A percentile compares a stretch with the other conserved stretches of the same genome.
Conservation (phyloP, 2,797 vertebrate genomes). For the Sardinella longiceps region DNA sequence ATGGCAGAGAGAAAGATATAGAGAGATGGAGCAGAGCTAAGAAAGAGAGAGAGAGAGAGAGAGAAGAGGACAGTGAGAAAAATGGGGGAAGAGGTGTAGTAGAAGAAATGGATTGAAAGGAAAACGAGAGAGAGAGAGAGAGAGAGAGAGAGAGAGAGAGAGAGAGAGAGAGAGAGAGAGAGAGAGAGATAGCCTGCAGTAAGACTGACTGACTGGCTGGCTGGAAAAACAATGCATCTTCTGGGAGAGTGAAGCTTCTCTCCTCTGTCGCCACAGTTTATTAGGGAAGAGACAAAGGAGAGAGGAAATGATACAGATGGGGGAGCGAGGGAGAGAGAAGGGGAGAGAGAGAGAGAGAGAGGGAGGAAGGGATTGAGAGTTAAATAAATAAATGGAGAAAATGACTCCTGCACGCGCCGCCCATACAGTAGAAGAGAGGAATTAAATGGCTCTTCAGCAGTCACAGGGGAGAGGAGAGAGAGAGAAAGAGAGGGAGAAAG, state of each 20-base stretch:
- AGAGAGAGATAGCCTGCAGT: constrained; percentile 26
- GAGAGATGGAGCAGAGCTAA: neutral
- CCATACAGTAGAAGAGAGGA: neutral
- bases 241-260: constrained; percentile 19
- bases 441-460: constrained; percentile 21
- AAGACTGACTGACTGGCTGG: constrained; percentile 32
- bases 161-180: neutral
- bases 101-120: constrained; percentile 13
- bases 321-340: neutral
- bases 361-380: constrained; percentile 17
- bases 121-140: too few species aligned
- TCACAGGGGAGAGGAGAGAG: neutral
- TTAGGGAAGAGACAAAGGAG: neutral
- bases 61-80: neutral
- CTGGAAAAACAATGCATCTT: constrained; percentile 36
- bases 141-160: neutral
- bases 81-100: neutral
- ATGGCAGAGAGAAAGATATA: neutral
- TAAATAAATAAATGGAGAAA: constrained; percentile 37
- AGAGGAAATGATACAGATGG: constrained; percentile 18
- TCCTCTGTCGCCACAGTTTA: neutral
- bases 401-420: neutral
- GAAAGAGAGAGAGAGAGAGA: neutral
- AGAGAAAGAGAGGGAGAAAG: constrained; percentile 29
- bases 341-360: neutral